Percentiles rank a stretch among this genome's conserved stretches.
Conservation (phyloP, 2,888 invertebrate genomes). For the Ormyrus rosae region DNA sequence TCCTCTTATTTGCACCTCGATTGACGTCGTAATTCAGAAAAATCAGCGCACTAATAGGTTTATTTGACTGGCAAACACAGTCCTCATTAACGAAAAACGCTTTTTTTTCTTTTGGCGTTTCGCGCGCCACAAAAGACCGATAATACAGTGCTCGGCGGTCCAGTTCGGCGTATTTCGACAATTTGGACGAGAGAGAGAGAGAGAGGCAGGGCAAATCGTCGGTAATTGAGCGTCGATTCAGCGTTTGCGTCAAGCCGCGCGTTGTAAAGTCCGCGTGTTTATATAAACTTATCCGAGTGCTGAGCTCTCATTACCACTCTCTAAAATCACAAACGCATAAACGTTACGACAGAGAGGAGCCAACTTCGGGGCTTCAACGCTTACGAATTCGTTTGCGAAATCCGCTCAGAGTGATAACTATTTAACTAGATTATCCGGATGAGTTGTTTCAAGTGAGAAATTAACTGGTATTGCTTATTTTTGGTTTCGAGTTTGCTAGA, state of each 20-base stretch:
- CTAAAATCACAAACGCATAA: slow-evolving; percentile 26
- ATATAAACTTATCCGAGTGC: slow-evolving; percentile 26
- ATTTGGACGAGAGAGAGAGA: neutral
- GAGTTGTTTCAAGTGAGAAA: no score
- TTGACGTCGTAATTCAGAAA: no score
- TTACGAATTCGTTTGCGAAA: neutral
- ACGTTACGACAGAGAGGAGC: neutral
- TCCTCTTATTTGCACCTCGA: no score
- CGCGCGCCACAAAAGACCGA: no score
- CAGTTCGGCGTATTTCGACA: slow-evolving; percentile 11
- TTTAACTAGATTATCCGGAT: no score
- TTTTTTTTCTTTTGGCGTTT: no score
- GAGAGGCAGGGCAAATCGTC: slow-evolving; percentile 8
- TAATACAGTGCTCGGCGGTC: neutral
- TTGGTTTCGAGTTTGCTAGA: no score
- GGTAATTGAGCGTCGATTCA: slow-evolving; percentile 44
- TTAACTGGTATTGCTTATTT: no score
- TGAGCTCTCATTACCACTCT: neutral
- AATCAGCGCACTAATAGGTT: no score
- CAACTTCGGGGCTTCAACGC: slow-evolving; percentile 7
- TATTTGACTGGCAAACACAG: no score
- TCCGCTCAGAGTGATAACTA: no score
- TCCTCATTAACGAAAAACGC: no score
- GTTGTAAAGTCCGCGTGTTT: slow-evolving; percentile 5
- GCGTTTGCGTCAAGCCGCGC: neutral